Conservation (phyloP, 2,113 vertebrate genomes). For the Loxodonta africana region DNA sequence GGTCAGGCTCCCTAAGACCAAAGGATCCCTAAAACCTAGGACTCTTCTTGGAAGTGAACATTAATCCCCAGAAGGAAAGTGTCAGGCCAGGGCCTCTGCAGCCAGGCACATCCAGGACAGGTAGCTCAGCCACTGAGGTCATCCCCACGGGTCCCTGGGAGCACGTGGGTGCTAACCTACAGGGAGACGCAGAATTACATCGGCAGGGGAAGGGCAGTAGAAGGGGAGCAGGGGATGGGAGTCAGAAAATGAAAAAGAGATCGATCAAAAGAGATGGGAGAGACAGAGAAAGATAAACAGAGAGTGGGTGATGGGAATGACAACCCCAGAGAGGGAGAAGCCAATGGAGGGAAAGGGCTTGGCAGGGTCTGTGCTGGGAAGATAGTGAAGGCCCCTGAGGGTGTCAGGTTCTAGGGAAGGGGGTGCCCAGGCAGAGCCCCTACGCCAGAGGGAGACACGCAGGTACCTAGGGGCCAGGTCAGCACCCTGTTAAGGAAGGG, state of each 20-base stretch:
- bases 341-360: neutral
- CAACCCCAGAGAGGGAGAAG: neutral
- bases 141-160: neutral
- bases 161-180: neutral
- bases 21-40: neutral
- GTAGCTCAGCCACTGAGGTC: neutral
- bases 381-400: neutral
- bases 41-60: conserved; percentile 6
- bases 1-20: neutral
- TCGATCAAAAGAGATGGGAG: conserved; percentile 53
- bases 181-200: no score
- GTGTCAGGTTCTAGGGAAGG: neutral
- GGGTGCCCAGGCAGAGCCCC: neutral
- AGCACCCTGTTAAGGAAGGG: neutral
- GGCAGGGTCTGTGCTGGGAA: neutral
- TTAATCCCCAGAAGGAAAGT: neutral
- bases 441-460: neutral
- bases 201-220: accelerated
- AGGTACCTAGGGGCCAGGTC: conserved; percentile 4
- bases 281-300: conserved; percentile 32
- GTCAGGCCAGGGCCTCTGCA: conserved; percentile 2
- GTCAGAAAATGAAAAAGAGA: conserved; percentile 16
- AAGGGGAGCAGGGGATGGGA: neutral
- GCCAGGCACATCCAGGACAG: neutral
- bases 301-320: conserved; percentile 34